Base-by-base conservation (phyloP, 2,113 vertebrate genomes). In the Hippocampus abdominalis region DNA sequence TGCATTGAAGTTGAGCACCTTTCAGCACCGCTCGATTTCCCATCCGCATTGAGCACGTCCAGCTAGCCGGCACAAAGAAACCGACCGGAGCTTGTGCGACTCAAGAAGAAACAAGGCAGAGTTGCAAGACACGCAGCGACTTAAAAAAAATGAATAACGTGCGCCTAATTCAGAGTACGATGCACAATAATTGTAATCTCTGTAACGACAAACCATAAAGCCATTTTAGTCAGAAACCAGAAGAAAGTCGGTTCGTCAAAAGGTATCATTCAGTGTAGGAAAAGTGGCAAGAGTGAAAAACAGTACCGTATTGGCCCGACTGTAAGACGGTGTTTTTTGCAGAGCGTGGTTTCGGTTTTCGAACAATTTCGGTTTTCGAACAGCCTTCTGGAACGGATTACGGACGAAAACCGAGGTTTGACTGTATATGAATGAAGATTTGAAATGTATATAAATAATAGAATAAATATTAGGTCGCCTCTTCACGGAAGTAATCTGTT, bases 1-100 rank as follows among this genome's bases (percentile, higher is more conserved):
- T 83, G 79, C 77, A 80, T 64, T 84, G 83, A 83, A 81, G 77
- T 74, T 57, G 79, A 84, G 78, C 65, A 72, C 48, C 72, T 80
- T 72, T 75, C 74, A 74, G 78, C 71, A 75, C 83, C 79, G 74
- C 85, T 84, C 87, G 86, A 82, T 75, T 73, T 62, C 79, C 73
- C 89, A 90, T 90, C 74, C 81, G 86, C 87, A 88, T 87, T 78
- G 39, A 77, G 63, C 68, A 71, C 82, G 87, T 81, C 63, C 80
- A 83, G 85, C 65, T 76, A 85, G 81, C 82, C 86, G 88, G 81
- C 1, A 67, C 79, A 89, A 82, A 82, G 32, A 72, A 78, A 73
- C 0, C 48, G 79, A 72, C 68, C 60, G 6, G 4, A 6, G 46
- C 42, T 51, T 20, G 48, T 69, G 74, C 85, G 73, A 57, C 71